These are phyloP conservation scores for Anastrepha obliqua DNA, from an alignment of 1,140 invertebrate genomes.

Conservation along the genomic window DNA sequence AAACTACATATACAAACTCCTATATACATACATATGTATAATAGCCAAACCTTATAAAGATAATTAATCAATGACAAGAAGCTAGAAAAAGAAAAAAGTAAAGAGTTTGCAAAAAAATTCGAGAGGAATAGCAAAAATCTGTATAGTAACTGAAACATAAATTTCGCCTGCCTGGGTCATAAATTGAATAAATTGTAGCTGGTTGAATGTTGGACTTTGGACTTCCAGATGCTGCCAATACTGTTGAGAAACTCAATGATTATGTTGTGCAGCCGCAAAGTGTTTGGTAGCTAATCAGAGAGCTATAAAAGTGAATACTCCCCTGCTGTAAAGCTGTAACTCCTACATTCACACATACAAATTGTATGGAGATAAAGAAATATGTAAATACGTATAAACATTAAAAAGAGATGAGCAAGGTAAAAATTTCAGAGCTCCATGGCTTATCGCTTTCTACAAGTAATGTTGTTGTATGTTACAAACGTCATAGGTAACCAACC, in stretches of 20 bases:
- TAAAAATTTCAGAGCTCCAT: too few species aligned
- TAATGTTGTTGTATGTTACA: too few species aligned
- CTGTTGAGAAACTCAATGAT: neutral
- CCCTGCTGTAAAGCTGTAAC: too few species aligned
- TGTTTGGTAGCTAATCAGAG: neutral
- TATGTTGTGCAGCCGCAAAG: neutral
- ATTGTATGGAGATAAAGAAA: too few species aligned
- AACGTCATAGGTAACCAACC: neutral
- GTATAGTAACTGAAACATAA: neutral
- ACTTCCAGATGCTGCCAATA: neutral
- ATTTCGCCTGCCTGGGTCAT: neutral
- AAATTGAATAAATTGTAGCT: neutral
- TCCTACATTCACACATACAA: too few species aligned
- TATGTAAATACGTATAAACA: too few species aligned
- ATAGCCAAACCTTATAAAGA: neutral
- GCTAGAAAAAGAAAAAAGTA: neutral
- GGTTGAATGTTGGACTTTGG: neutral
- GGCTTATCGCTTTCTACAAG: too few species aligned
- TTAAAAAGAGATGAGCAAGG: too few species aligned
- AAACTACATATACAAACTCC: neutral
- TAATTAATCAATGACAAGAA: constrained; percentile 48
- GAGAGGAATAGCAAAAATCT: neutral
- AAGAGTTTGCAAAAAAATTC: neutral
- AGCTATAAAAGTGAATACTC: too few species aligned
- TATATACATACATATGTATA: neutral